Conservation (phyloP, 1,140 invertebrate genomes). For the Cherax quadricarinatus region DNA sequence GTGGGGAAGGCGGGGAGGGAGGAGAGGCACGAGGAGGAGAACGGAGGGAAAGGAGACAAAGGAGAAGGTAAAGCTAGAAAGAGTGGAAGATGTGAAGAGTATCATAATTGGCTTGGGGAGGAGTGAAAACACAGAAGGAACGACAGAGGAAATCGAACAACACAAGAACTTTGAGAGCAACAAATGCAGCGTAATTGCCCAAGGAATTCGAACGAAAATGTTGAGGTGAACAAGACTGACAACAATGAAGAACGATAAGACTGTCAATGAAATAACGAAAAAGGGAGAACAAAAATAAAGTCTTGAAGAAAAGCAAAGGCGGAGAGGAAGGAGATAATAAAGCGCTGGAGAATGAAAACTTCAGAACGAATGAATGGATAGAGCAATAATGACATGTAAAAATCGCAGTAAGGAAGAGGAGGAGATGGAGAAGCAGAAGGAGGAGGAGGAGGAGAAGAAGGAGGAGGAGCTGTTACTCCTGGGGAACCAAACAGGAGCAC, state of each 20-base stretch:
- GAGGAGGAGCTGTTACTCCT: neutral
- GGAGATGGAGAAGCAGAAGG: neutral
- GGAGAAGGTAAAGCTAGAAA: neutral
- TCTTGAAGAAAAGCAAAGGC: neutral
- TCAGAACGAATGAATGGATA: neutral
- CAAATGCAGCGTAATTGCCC: neutral
- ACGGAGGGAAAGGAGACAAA: neutral
- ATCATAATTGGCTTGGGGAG: neutral
- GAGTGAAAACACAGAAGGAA: neutral
- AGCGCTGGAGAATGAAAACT: too few species aligned
- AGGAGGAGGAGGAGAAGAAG: neutral
- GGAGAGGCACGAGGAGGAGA: neutral
- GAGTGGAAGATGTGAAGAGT: neutral
- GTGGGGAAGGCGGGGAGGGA: neutral
- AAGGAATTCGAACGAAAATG: neutral
- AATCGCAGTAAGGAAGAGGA: neutral
- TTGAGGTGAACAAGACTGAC: neutral
- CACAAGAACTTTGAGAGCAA: neutral
- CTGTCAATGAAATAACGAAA: neutral
- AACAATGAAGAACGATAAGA: too few species aligned
- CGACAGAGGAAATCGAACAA: neutral
- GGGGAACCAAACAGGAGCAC: conserved; percentile 53
- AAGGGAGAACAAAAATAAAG: neutral
- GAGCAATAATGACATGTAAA: neutral
- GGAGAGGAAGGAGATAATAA: neutral